phyloP scores from a whole-genome alignment of 2,888 invertebrate species.

The Gnatocerus cornutus region DNA sequence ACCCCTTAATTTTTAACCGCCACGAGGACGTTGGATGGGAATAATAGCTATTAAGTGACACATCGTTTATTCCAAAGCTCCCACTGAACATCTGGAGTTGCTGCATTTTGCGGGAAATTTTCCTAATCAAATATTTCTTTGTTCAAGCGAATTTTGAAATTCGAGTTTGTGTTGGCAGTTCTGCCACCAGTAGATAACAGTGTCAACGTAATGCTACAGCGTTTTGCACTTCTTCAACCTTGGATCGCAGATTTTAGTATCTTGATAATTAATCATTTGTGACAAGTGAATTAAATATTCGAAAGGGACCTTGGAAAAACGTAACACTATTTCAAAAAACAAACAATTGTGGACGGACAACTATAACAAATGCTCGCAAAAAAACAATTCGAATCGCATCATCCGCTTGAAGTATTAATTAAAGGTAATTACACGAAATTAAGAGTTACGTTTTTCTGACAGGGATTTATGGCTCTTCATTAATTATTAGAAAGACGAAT shows the following conservation, averaged over 20 bases:
- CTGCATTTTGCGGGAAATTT: too few species aligned
- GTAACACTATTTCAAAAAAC: too few species aligned
- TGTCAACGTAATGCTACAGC: too few species aligned
- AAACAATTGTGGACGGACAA: too few species aligned
- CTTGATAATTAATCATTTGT: constrained; percentile 1
- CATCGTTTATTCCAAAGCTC: background rate
- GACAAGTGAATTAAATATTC: constrained; percentile 32
- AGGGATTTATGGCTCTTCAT: background rate
- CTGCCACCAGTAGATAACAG: too few species aligned
- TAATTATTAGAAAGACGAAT: constrained; percentile 2
- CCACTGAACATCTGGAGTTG: background rate
- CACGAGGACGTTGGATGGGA: background rate
- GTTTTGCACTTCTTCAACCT: too few species aligned
- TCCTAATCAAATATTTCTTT: too few species aligned
- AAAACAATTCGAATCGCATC: background rate
- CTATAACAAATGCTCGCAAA: background rate
- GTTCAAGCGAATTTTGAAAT: too few species aligned
- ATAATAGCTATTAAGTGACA: background rate
- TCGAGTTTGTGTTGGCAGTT: too few species aligned
- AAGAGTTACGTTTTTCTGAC: constrained; percentile 5
- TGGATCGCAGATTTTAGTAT: too few species aligned
- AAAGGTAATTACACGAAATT: constrained; percentile 15
- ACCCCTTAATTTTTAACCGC: constrained; percentile 14
- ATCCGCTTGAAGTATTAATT: constrained; percentile 8
- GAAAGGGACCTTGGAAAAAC: constrained; percentile 9